Base-by-base conservation (phyloP, 2,797 vertebrate genomes). In the Perodicticus potto region DNA sequence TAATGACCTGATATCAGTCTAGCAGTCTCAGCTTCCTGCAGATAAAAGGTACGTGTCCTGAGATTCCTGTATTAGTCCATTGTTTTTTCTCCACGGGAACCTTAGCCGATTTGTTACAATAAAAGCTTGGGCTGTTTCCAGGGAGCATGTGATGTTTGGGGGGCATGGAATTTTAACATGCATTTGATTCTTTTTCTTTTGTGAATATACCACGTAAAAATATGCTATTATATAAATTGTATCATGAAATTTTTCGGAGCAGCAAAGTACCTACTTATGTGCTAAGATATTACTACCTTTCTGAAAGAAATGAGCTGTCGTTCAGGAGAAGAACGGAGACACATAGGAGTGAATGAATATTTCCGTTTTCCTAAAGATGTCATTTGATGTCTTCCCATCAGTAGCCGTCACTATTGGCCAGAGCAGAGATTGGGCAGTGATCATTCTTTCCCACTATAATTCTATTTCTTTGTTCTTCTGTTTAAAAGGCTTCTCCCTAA, bases 1-100 rank as follows among this genome's bases (percentile, higher is more conserved):
- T 94, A 96, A 94, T 93, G 96, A 94, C 80, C 65, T 94, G 95
- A 88, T 94, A 96, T 43, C 80, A 76, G 89, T 61, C 91, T 91
- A 91, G 95, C 74, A 91, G 83, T 40, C 84, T 96, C 89, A 96
- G 95, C 81, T 85, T 85, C 78, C 85, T 92, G 57, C 70, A 93
- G 95, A 93, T 93, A 92, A 78, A 93, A 96, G 87, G 65, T 59
- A 59, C 0, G 1, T 43, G 20, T 87, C 93, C 76, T 14, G 65
- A 95, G 89, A 96, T 91, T 91, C 63, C 69, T 40, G 1, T 91
- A 61, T 91, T 74, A 88, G 72, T 63, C 27, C n/a, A 73, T 93
- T 97, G 89, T 89, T 87, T 96, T 87, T 81, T 86, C 96, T 93
- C 63, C 25, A 13, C 17, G 77, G 76, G 69, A 96, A 92, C 14